phyloP scores from a whole-genome alignment of 37 sponge, comb jelly and placozoan genomes.

The Axinella damicornis region DNA sequence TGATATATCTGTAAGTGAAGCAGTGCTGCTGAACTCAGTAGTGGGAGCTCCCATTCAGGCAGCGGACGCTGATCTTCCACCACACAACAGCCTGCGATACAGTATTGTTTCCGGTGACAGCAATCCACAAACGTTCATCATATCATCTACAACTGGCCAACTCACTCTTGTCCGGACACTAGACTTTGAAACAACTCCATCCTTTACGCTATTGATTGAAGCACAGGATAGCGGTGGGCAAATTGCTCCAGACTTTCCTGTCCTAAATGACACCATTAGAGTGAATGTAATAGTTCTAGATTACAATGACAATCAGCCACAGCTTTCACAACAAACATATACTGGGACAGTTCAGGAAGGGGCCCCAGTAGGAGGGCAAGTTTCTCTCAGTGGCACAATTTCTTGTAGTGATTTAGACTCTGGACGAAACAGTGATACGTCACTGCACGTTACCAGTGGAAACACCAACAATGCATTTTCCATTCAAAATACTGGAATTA shows the following conservation, averaged over 20 bases:
- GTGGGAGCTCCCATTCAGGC: conserved; percentile 29
- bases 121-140: conserved; percentile 15
- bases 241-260: conserved; percentile 10
- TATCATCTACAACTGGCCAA: conserved; percentile 43
- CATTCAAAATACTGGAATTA: conserved; percentile 19
- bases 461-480: conserved; percentile 13
- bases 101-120: conserved; percentile 31
- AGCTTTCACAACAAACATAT: conserved; percentile 26
- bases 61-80: conserved; percentile 58
- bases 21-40: background rate
- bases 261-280: conserved; percentile 33
- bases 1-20: conserved; percentile 28
- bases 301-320: conserved; percentile 58
- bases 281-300: conserved; percentile 32
- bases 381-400: background rate
- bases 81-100: conserved; percentile 53
- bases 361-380: conserved; percentile 9
- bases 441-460: conserved; percentile 19
- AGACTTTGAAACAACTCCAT: conserved; percentile 48
- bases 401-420: conserved; percentile 65
- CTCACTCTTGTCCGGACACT: conserved; percentile 44
- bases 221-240: conserved; percentile 53
- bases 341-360: conserved; percentile 31
- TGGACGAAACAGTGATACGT: conserved; percentile 44
- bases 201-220: conserved; percentile 29